Evolutionary conservation across 2,888 invertebrate genomes (phyloP), one percentile per base, ranked within the genome.

Genomic region (Eulithis prunata): DNA sequence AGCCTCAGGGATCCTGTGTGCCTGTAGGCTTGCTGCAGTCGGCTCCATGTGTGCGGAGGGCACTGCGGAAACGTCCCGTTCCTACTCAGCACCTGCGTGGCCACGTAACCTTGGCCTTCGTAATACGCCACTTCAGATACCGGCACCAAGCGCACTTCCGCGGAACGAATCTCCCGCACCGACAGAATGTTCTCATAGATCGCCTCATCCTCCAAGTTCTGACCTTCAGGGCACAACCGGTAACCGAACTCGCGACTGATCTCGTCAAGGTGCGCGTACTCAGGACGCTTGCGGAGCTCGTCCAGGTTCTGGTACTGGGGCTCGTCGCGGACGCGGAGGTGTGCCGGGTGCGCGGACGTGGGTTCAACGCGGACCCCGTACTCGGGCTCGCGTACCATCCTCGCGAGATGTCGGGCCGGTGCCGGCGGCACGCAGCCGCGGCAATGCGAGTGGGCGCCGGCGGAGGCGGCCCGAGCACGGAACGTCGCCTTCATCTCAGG

Each of bases 31-130:
- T 88, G 87, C 80, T 92, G 93, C 74, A 92, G 80, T 3, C 93
- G 85, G 69, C 91, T 90, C 92, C 92, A 92, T 49, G 93, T 90
- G 78, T 90, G 89, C 65, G 91, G 93, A n/a, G 93, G 89, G 68
- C 90, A 91, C 78, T 93, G 93, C 47, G 93, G 94, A 75, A 94
- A 93, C 68, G 93, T 93, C 57, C 93, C 93, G 73, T 92, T 93
- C 74, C 90, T 87, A 79, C 92, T 91, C 63, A 93, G 83, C 75
- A 92, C 89, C 78, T 91, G 91, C 72, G 93, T 91, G 58, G 91
- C 91, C 71, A 93, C 91, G 81, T 92, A 92, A 75, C 93, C 93
- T 82, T 92, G 91, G 61, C 89, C 89, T 78, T 91, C 91, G 76
- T 91, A 92, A 81, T 87, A 93, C 71, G 93, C 90, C 79, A 93